Evolutionary conservation across 2,113 vertebrate species (phyloP), one percentile per base, ranked within the genome.

Genomic region (Athene cunicularia): DNA sequence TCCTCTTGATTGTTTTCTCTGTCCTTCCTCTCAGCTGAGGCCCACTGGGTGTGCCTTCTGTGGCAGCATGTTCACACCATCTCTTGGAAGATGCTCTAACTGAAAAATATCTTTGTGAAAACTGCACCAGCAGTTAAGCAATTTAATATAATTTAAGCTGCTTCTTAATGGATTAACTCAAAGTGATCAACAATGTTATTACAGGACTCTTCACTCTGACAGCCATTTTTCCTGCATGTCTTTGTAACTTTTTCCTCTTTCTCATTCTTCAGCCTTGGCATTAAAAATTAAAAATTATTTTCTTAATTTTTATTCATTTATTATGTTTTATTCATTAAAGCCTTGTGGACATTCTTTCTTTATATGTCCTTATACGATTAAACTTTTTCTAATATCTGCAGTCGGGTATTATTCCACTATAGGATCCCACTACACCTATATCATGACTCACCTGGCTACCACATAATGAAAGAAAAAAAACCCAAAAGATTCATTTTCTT

Each of bases 21-120:
- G 5, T 49, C 4, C 16, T 72, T 86, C 11, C n/a, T 70, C 28
- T 43, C 14, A 35, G 6, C 13, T 59, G 64, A 67, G 19, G 41
- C 45, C 16, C 18, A 24, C 12, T 11, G 6, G 19, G 5, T 19
- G 33, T 33, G 23, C 13, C 41, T 26, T 68, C 33, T 90, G 8
- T 23, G 43, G 8, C 12, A 64, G 10, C 15, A 8, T 27, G 21
- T 28, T 77, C 43, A 49, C 0, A 0, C 11, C 13, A 70, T 72
- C 63, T 84, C 64, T 52, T 77, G 55, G 39, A 85, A 66, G 64
- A 55, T 0, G 0, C 6, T 72, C 10, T 72, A 33, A 83, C 6
- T 55, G 18, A 70, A 90, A 92, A 90, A 74, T 12, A 85, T 11
- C 27, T 32, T 59, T 71, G n/a, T 45, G 47, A 70, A 8, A 58